These are phyloP conservation scores for Dermochelys coriacea DNA, from an alignment of 2,797 vertebrate genomes.

Conservation along the genomic window DNA sequence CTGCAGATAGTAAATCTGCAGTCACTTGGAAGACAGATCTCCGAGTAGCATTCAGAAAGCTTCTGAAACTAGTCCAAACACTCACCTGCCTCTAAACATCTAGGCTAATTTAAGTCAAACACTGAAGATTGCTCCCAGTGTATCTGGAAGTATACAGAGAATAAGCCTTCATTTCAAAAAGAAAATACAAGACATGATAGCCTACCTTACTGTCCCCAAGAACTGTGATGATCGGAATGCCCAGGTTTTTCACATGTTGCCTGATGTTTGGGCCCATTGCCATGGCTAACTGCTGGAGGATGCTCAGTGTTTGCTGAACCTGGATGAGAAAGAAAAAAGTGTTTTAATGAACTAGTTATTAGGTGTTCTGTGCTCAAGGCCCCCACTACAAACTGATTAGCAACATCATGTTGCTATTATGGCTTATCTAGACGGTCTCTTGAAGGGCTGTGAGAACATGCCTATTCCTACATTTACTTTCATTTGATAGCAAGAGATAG, in stretches of 20 bases:
- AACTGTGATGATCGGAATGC: slow-evolving; percentile 92
- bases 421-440: not conserved
- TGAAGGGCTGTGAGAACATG: not conserved
- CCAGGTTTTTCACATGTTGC: slow-evolving; percentile 92
- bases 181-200: not conserved
- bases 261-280: slow-evolving; percentile 94
- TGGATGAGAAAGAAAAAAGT: slow-evolving; percentile 63
- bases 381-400: not conserved
- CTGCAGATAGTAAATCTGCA: not conserved
- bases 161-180: not conserved
- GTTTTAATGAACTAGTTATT: not conserved
- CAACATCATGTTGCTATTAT: not conserved
- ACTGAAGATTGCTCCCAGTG: not conserved
- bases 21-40: not conserved
- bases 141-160: rapidly evolving
- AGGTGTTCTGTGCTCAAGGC: not conserved
- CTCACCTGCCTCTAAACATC: not conserved
- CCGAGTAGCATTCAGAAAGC: rapidly evolving
- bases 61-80: not conserved
- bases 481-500: not conserved
- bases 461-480: not conserved
- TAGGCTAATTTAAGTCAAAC: not conserved
- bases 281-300: slow-evolving; percentile 93
- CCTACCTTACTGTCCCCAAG: slow-evolving; percentile 97
- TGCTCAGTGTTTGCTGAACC: slow-evolving; percentile 94